Percentiles rank a stretch among this genome's conserved stretches.
These are phyloP conservation scores for Syndactyla subalaris DNA, from an alignment of 2,797 vertebrate genomes.

Conservation along the genomic window DNA sequence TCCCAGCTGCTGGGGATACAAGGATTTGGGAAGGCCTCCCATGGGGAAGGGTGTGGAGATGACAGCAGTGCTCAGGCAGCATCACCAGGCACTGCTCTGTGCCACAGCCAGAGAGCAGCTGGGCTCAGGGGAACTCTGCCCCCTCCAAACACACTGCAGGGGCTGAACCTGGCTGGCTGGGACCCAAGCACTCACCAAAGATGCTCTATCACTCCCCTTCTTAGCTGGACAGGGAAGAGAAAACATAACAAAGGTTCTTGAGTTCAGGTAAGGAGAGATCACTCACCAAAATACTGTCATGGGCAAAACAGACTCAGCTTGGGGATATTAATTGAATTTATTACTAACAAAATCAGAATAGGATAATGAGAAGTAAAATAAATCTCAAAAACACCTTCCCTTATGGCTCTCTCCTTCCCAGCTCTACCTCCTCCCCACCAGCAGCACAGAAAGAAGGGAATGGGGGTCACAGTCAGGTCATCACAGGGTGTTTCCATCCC, in stretches of 20 bases:
- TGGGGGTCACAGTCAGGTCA: neutral
- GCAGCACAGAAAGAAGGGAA: neutral
- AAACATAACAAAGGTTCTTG: neutral
- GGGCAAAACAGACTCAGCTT: neutral
- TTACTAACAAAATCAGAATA: neutral
- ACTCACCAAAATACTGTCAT: neutral
- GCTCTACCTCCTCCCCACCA: neutral
- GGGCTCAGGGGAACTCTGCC: neutral
- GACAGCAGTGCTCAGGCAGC: neutral
- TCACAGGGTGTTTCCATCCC: neutral
- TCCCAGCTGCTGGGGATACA: neutral
- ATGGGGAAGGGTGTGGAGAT: constrained; percentile 42
- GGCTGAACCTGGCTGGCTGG: neutral
- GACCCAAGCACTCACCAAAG: neutral
- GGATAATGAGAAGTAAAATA: neutral
- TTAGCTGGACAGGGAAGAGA: neutral
- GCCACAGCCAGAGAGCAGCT: neutral
- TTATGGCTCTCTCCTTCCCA: neutral
- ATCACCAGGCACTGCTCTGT: neutral
- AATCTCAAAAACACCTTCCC: neutral
- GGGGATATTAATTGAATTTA: neutral
- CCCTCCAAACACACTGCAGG: neutral
- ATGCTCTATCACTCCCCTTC: neutral
- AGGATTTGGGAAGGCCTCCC: neutral
- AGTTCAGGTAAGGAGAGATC: neutral